Conservation (phyloP, 2,113 vertebrate species). For the Saguinus midas region DNA sequence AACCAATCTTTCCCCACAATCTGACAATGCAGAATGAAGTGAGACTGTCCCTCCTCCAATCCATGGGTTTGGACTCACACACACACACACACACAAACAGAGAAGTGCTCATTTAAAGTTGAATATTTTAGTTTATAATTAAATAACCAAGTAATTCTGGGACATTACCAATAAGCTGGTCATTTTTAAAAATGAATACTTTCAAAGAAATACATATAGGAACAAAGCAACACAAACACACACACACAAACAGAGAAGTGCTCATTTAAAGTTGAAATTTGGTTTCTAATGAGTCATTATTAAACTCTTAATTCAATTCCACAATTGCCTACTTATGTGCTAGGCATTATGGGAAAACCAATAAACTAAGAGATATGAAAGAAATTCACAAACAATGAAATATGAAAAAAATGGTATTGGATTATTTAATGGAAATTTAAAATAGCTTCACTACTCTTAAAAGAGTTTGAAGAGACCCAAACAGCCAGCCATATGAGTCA, state of each 20-base stretch:
- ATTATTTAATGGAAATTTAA: conserved; percentile 1
- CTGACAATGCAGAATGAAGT: not conserved
- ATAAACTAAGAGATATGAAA: conserved; percentile 39
- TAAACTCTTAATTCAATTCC: conserved; percentile 28
- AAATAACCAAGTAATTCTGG: conserved; percentile 63
- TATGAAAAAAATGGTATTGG: not conserved
- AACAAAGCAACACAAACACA: conserved; percentile 18
- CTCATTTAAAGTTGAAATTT: conserved; percentile 56
- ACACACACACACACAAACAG: not conserved
- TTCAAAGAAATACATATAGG: conserved; percentile 33
- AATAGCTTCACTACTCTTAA: not conserved
- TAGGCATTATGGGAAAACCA: not conserved
- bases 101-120: conserved; percentile 46
- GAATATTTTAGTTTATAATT: not conserved
- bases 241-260: not conserved
- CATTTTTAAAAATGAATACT: conserved; percentile 40
- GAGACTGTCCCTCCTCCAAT: not conserved
- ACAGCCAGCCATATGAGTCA: not conserved
- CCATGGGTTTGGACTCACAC: not conserved
- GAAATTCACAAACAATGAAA: conserved; percentile 5
- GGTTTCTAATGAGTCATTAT: conserved; percentile 37
- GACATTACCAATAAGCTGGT: conserved; percentile 38
- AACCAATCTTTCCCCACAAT: not conserved
- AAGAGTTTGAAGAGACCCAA: not conserved
- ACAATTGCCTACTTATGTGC: conserved; percentile 23